Evolutionary conservation across 2,113 vertebrate genomes (phyloP), one percentile per base, ranked within the genome.

Genomic region (Piaya cayana): DNA sequence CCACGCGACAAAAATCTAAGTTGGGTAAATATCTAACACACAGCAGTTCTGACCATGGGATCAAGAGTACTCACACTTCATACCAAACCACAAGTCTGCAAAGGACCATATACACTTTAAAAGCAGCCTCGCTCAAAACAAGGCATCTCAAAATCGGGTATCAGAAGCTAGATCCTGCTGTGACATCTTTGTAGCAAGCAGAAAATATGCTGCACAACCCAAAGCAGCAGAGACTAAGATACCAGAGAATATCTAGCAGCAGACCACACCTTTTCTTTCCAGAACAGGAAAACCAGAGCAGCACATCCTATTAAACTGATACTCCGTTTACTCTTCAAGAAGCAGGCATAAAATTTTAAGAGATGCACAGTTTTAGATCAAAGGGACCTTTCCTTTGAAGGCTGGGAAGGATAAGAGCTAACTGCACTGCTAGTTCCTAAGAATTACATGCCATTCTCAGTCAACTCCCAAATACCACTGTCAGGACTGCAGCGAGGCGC

Each of bases 361-460:
- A 82, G 49, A 69, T 87, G n/a, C 42, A 25, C 63, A 69, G 32
- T 59, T 91, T 89, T 29, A 95, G 84, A 72, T 92, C 75, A 90
- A 85, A 94, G 76, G 22, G 36, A 58, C n/a, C 58, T 69, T 69
- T 50, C 39, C 77, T 86, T 82, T 89, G 76, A 92, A 92, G 56
- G 86, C 52, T 81, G 86, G n/a, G 55, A 77, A 88, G 68, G 59
- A 32, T 56, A 62, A 92, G 42, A 49, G 42, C 93, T 77, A 71
- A 47, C 32, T 36, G 87, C 64, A 52, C 6, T 67, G 58, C 62
- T 72, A 62, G 26, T 3, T 86, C 71, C 19, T 25, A 72, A 62
- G 49, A 75, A 87, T 50, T 42, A 53, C 21, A 76, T 1, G 6
- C 42, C 29, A 55, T 62, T 62, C 59, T 55, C 63, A 25, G 84